These are phyloP conservation scores for Upupa epops DNA, from an alignment of 2,113 vertebrate genomes.

Conservation along the genomic window DNA sequence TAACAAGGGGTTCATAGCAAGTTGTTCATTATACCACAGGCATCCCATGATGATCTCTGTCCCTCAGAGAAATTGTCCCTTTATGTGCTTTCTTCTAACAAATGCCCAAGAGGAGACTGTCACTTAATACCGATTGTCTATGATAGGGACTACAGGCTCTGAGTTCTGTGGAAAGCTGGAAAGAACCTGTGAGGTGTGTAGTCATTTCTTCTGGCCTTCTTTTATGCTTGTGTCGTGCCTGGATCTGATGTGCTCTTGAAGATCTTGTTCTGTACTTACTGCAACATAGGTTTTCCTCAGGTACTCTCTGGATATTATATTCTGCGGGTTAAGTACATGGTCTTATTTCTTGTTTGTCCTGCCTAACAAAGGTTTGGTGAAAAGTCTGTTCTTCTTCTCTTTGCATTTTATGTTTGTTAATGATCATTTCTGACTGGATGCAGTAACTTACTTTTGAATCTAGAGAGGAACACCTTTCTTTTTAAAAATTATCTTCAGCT, in stretches of 20 bases:
- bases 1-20: background rate
- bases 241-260: background rate
- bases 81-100: background rate
- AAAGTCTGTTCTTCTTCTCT: background rate
- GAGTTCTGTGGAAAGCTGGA: background rate
- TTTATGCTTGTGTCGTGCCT: background rate
- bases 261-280: background rate
- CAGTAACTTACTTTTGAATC: background rate
- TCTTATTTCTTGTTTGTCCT: background rate
- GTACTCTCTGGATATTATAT: background rate
- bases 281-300: background rate
- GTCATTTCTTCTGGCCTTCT: background rate
- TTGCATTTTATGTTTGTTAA: background rate
- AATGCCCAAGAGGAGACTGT: background rate
- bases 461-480: background rate
- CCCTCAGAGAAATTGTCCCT: background rate
- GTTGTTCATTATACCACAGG: background rate
- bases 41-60: background rate
- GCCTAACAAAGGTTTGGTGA: background rate
- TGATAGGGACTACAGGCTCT: background rate
- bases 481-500: background rate
- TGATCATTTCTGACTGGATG: background rate
- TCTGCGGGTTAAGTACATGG: background rate
- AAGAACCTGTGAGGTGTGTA: background rate
- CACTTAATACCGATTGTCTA: background rate